Evolutionary conservation across 2,888 invertebrate species (phyloP), one percentile per base, ranked within the genome.

Genomic region (Bellardia bayeri): DNA sequence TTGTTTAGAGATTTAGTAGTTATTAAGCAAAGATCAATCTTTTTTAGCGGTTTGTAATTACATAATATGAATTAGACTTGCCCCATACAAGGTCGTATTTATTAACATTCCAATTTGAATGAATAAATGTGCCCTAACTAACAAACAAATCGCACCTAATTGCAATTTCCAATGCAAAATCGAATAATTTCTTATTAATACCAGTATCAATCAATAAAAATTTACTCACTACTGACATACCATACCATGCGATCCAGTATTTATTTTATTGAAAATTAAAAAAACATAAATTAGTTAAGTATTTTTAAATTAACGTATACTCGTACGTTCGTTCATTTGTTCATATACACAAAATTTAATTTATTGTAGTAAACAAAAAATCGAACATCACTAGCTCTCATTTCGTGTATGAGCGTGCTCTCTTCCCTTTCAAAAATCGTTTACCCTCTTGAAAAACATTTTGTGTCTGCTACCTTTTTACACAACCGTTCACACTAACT

Each of bases 401-500:
- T 23, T 56, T 23, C 1, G 14, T 30, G 11, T 13, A 7, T 8
- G 6, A n/a, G 7, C 45, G 2, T 40, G 23, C 51, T 51, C 76
- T 66, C 33, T 66, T n/a, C 40, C 8, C 5, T 23, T 23, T 23
- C 23, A 23, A 23, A 23, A 23, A 23, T 23, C 23, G 23, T 23
- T 56, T 23, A 23, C 56, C 23, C 16, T 56, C 56, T 56, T 56
- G 8, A 23, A 56, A 56, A 56, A 56, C 14, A n/a, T 30, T 56
- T 30, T 66, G 2, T 78, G 16, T 11, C 7, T 79, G 54, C 75
- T 83, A 56, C 83, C 14, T 16, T 76, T 80, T 76, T 75, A 37
- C 51, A 16, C 86, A 80, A 83, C 86, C 72, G 58, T 80, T 51
- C 37, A 14, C 33, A 86, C 69, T 86, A 82, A 82, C 81, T 76